Percentiles rank a stretch among this genome's conserved stretches.
These are phyloP conservation scores for Gadus macrocephalus DNA, from an alignment of 2,113 vertebrate species.

Conservation along the genomic window DNA sequence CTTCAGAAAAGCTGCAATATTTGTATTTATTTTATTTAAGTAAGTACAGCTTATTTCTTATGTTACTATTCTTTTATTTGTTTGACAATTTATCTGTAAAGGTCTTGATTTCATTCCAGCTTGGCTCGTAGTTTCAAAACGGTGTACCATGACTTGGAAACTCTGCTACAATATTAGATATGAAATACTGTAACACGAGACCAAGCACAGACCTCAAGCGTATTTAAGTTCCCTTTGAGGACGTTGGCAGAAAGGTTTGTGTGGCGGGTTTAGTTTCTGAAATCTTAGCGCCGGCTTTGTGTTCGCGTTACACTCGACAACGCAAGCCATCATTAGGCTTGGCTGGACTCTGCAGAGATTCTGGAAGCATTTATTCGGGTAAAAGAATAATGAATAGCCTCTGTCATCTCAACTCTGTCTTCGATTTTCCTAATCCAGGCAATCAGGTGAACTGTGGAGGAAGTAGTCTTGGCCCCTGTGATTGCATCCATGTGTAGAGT, in stretches of 20 bases:
- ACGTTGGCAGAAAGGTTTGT: conserved; percentile 19
- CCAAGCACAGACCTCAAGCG: too few species aligned
- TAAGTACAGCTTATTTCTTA: too few species aligned
- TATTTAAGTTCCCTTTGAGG: too few species aligned
- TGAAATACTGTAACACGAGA: too few species aligned
- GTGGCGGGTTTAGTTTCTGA: conserved; percentile 21
- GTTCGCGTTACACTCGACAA: conserved; percentile 8
- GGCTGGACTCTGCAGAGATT: conserved; percentile 13
- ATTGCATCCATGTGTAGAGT: conserved; percentile 29
- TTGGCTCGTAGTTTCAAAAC: conserved; percentile 18
- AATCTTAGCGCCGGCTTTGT: conserved; percentile 26
- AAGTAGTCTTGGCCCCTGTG: conserved; percentile 27
- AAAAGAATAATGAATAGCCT: conserved; percentile 37
- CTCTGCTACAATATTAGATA: too few species aligned
- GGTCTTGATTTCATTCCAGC: conserved; percentile 13
- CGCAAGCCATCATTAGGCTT: background rate
- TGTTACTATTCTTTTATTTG: background rate
- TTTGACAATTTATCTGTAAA: conserved; percentile 32
- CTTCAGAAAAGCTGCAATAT: too few species aligned
- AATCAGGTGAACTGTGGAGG: conserved; percentile 34
- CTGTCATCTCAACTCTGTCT: conserved; percentile 6
- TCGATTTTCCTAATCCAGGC: conserved; percentile 26
- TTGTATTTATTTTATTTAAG: too few species aligned
- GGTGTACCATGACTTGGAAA: too few species aligned
- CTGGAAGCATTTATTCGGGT: conserved; percentile 41